Conservation (phyloP, 2,888 invertebrate species). For the Drosophila diplacantha region DNA sequence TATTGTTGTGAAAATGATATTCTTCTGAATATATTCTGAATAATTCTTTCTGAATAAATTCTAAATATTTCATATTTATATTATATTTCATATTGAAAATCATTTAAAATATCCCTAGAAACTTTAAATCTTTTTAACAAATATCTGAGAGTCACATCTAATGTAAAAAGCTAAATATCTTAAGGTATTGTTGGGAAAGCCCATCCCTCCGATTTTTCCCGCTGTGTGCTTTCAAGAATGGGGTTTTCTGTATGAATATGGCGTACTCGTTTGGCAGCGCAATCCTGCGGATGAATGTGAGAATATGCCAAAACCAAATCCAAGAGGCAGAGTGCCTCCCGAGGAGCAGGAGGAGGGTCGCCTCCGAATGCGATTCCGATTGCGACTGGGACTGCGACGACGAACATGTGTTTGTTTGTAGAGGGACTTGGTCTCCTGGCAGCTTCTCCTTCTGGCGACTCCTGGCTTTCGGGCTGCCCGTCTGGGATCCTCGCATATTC, state of each 20-base stretch:
- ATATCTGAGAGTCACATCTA: too few relatives aligned
- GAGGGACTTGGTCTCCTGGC: slow-evolving; percentile 25
- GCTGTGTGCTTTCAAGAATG: slow-evolving; percentile 7
- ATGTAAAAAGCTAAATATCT: too few relatives aligned
- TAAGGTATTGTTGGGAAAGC: not conserved
- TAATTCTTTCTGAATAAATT: not conserved
- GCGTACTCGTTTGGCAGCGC: slow-evolving; percentile 45
- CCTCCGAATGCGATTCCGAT: slow-evolving; percentile 12
- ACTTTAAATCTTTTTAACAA: not conserved
- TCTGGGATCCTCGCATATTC: slow-evolving; percentile 39
- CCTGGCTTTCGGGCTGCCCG: slow-evolving; percentile 28
- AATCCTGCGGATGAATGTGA: slow-evolving; percentile 41
- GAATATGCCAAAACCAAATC: slow-evolving; percentile 46
- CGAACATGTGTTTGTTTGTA: slow-evolving; percentile 40
- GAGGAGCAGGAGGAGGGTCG: slow-evolving; percentile 14
- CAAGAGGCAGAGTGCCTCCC: slow-evolving; percentile 24
- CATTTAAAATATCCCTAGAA: rapidly evolving
- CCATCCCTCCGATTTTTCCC: not conserved
- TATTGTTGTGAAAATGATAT: too few relatives aligned
- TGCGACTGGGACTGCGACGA: slow-evolving; percentile 14
- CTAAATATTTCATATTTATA: not conserved
- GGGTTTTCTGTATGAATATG: slow-evolving; percentile 38
- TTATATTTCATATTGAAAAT: not conserved
- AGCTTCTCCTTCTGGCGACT: slow-evolving; percentile 17
- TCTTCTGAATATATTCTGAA: not conserved